Evolutionary conservation across 1,140 invertebrate genomes (phyloP), one percentile per base, ranked within the genome.

Genomic region (Lordiphosa collinella): DNA sequence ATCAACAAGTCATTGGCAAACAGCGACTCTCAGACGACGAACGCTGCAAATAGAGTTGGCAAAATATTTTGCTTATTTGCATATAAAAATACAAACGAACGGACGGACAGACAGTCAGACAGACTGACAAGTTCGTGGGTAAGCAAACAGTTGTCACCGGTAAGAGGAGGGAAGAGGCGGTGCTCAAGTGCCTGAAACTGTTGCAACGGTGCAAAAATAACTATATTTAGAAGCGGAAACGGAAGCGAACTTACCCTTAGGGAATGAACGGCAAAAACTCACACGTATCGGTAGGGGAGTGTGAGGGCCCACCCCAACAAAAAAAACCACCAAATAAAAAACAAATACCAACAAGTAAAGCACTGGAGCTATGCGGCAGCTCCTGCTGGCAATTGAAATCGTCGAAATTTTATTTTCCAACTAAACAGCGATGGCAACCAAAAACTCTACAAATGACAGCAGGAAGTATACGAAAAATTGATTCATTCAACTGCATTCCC

Each of bases 1-100:
- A 82, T 82, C 78, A 82, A 82, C 78, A 82, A 82, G 76, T 82
- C 76, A 82, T 76, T 72, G 72, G 72, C 62, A 76, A 82, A 82
- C 52, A 79, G 54, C 54, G 41, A 25, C 43, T 50, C 29, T 58
- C 55, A 75, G 76, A 66, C 65, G 50, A 50, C 61, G 22, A 62
- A 36, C 56, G 52, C 48, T 50, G 56, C 55, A 72, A 79, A 78
- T 64, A 64, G 50, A 35, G 57, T 54, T 60, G 56, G 74, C 48
- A 69, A 84, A 84, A 76, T 69, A 76, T 59, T 68, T 50, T 57
- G 59, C 68, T 68, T 82, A 82, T 82, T 82, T 82, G 78, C 78
- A 84, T 76, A 65, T 53, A 67, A 62, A 63, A 70, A 70, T 70
- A 69, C 40, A 67, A 46, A 53, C 13, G 41, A 16, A 18, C 22